Percentiles rank a stretch among this genome's conserved stretches.
Evolutionary conservation across 1,140 invertebrate species (phyloP).

Genomic region (Babylonia areolata): DNA sequence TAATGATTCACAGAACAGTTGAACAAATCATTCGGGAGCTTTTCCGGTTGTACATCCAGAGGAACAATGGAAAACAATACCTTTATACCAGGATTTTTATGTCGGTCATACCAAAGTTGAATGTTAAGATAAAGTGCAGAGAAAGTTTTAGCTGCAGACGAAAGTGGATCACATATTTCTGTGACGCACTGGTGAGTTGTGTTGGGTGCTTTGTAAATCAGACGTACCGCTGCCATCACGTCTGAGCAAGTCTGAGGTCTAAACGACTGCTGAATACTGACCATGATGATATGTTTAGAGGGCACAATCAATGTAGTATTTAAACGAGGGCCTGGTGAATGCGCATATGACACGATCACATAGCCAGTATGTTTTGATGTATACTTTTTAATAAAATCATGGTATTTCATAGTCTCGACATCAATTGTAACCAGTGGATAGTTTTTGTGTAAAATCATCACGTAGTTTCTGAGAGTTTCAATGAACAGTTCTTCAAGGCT

Average conservation of each 20-base stretch:
- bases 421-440: not conserved
- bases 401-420: not conserved
- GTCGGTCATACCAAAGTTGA: not conserved
- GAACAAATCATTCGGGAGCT: not conserved
- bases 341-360: not conserved
- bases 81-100: too few species aligned
- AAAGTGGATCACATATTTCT: not conserved
- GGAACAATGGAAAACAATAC: too few species aligned
- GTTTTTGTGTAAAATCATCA: not conserved
- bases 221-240: not conserved
- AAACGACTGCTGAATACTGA: not conserved
- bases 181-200: not conserved
- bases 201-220: not conserved
- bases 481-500: not conserved
- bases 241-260: not conserved
- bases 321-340: not conserved
- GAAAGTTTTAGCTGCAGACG: not conserved
- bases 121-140: not conserved
- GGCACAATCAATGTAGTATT: not conserved
- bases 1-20: constrained; percentile 17
- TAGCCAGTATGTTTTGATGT: not conserved
- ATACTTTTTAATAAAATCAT: not conserved
- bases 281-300: not conserved
- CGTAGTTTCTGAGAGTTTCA: not conserved
- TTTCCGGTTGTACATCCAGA: not conserved